Evolutionary conservation across 1,140 invertebrate species (phyloP).

Genomic region (Heliconius nattereri): DNA sequence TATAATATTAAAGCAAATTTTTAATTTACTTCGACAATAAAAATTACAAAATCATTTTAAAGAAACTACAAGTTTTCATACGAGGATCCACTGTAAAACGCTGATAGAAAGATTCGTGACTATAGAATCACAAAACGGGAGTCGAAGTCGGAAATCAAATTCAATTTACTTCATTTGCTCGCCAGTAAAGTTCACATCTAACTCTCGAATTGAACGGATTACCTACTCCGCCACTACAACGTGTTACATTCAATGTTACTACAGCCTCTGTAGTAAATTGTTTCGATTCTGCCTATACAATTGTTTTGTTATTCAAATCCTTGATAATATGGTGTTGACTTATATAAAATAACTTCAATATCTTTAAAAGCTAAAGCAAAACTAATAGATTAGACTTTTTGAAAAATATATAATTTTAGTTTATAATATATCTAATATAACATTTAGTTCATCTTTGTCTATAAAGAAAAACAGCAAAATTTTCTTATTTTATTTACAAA

Average conservation of each 20-base stretch:
- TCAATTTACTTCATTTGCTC: constrained; percentile 77
- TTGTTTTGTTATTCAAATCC: not conserved
- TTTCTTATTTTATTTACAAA: too few relatives aligned
- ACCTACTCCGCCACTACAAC: constrained; percentile 52
- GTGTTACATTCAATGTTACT: not conserved
- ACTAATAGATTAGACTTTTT: too few relatives aligned
- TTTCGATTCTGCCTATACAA: not conserved
- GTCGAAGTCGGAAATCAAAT: constrained; percentile 72
- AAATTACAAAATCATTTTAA: not conserved
- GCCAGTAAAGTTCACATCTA: constrained; percentile 73
- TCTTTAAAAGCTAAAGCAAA: too few relatives aligned
- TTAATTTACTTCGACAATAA: not conserved
- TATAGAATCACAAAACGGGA: constrained; percentile 66
- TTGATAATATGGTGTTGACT: not conserved
- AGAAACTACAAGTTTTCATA: constrained; percentile 44
- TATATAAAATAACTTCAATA: too few relatives aligned
- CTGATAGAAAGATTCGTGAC: constrained; percentile 69
- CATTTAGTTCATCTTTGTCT: too few relatives aligned
- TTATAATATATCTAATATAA: too few relatives aligned
- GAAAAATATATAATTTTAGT: too few relatives aligned
- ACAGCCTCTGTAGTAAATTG: not conserved
- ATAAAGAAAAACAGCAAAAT: too few relatives aligned
- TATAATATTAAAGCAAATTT: too few relatives aligned
- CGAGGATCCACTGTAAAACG: constrained; percentile 53
- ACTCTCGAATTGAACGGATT: constrained; percentile 75